phyloP scores from a whole-genome alignment of 2,113 vertebrate species.

The Cinclus mexicanus region DNA sequence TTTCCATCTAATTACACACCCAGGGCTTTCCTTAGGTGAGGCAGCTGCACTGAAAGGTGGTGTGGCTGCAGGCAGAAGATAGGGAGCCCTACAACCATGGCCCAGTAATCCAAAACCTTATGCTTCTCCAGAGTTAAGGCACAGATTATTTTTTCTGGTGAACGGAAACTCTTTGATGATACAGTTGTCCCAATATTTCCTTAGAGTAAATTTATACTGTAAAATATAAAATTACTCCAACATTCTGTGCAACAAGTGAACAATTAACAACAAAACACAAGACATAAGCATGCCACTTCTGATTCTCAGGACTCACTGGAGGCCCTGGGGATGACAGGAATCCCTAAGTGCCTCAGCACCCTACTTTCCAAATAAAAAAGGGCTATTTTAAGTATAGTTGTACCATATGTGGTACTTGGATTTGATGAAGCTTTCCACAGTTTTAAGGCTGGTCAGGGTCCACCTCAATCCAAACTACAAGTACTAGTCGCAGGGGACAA shows the following conservation, averaged over 20 bases:
- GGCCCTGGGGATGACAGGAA: neutral
- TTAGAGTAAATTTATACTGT: neutral
- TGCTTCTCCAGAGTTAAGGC: neutral
- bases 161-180: neutral
- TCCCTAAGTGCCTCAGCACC: neutral
- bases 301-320: neutral
- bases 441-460: neutral
- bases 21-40: neutral
- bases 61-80: neutral
- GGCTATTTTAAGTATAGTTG: neutral
- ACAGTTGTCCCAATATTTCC: neutral
- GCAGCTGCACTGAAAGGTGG: neutral
- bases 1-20: neutral
- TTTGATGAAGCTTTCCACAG: neutral
- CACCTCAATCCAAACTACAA: neutral
- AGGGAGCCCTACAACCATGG: neutral
- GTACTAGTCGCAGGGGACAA: neutral
- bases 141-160: neutral
- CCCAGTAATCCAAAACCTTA: neutral
- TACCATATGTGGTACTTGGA: accelerated
- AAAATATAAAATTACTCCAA: neutral
- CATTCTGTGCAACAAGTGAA: neutral
- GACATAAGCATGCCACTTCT: neutral
- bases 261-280: neutral
- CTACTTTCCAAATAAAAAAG: neutral